Evolutionary conservation across 2,797 vertebrate species (phyloP), one percentile per base, ranked within the genome.

Genomic region (Xenentodon cancila): DNA sequence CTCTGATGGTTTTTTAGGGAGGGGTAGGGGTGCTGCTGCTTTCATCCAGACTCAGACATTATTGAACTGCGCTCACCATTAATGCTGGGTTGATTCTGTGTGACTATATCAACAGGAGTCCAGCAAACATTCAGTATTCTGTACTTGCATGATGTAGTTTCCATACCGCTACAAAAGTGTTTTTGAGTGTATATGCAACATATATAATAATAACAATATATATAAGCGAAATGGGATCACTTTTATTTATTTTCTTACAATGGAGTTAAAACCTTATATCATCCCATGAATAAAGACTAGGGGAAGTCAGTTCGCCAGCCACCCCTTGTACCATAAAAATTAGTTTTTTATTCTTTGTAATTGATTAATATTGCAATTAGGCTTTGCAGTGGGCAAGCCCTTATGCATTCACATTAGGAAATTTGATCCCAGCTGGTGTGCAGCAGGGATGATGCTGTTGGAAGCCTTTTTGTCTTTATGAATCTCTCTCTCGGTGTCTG

Each of bases 31-130:
- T 63, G 60, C 60, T 53, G 64, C 81, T 89, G 81, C 89, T 91
- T 92, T 91, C 90, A 92, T 90, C 89, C 87, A 87, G 89, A 86
- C 90, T 74, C 80, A 91, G 87, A 89, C 86, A 87, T 91, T 91
- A 91, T 91, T 89, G 90, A 91, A 82, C 87, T 83, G 84, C 70
- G 50, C 87, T 87, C 84, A 61, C 79, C 79, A 86, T 84, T 91
- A 91, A 92, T 89, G 86, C 81, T 79, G 58, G 63, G 56, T 81
- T 88, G 85, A 87, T 85, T 88, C 80, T 83, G 59, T 79, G 79
- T 73, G 84, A 89, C 84, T 83, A 61, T 82, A 87, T 90, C 86
- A 90, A 82, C 83, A 86, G 59, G 75, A 88, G 71, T 77, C 71
- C 76, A 19, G 74, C 66, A 75, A 87, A 69, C 82, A 80, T 82